These are phyloP conservation scores for Zoanthus solanderi DNA, from an alignment of 92 coral and sea anemone genomes.

Conservation along the genomic window DNA sequence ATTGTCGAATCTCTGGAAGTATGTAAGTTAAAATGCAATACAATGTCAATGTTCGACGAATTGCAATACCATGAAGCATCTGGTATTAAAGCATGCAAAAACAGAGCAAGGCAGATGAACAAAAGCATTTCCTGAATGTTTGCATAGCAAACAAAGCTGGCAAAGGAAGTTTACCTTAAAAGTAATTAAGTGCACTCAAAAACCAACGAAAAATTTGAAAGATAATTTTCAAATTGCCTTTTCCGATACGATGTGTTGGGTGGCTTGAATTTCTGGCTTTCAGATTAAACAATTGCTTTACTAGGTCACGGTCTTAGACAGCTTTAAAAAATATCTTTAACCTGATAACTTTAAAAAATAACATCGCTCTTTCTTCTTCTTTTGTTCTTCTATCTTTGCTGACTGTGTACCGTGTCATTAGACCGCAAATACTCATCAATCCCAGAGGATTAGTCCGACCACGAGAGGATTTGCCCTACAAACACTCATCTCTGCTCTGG, in stretches of 20 bases:
- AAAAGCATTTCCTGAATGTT: slow-evolving; percentile 24
- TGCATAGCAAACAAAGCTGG: slow-evolving; percentile 34
- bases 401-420: slow-evolving; percentile 12
- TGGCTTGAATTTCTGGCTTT: slow-evolving; percentile 33
- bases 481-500: background rate
- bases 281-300: background rate
- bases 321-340: background rate
- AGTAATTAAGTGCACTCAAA: slow-evolving; percentile 25
- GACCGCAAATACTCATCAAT: slow-evolving; percentile 10
- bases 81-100: slow-evolving; percentile 26
- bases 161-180: slow-evolving; percentile 30
- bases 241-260: background rate
- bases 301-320: background rate
- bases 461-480: slow-evolving; percentile 35
- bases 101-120: slow-evolving; percentile 10
- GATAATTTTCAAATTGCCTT: background rate
- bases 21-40: slow-evolving; percentile 12
- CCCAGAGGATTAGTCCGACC: slow-evolving; percentile 28
- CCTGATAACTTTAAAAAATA: background rate
- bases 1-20: slow-evolving; percentile 12
- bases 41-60: background rate
- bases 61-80: slow-evolving; percentile 36
- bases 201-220: slow-evolving; percentile 23
- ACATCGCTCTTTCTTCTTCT: background rate
- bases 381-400: background rate